These are phyloP conservation scores for Galerucella calmariensis DNA, from an alignment of 2,888 invertebrate genomes.

Conservation along the genomic window DNA sequence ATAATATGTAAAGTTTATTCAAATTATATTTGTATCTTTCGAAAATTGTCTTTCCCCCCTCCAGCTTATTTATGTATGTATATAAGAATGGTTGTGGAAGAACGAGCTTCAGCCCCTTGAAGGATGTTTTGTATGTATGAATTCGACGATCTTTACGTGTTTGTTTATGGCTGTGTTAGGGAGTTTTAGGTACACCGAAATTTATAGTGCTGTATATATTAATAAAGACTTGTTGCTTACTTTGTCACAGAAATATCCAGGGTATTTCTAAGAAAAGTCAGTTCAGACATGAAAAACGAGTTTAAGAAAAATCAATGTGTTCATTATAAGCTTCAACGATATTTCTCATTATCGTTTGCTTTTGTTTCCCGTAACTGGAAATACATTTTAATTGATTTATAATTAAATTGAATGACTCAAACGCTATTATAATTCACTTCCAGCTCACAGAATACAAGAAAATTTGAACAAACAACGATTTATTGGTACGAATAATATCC, in stretches of 20 bases:
- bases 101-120: neutral
- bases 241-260: neutral
- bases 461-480: too few relatives aligned
- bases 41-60: neutral
- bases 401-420: too few relatives aligned
- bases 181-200: slow-evolving; percentile 15
- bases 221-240: slow-evolving; percentile 31
- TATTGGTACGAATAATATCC: too few relatives aligned
- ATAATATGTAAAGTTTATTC: neutral
- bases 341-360: too few relatives aligned
- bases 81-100: slow-evolving; percentile 16
- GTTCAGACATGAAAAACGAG: too few relatives aligned
- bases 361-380: too few relatives aligned
- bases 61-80: slow-evolving; percentile 12
- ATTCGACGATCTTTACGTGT: slow-evolving; percentile 26
- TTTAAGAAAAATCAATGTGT: too few relatives aligned
- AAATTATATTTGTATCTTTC: neutral
- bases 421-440: too few relatives aligned
- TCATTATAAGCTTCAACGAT: too few relatives aligned
- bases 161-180: slow-evolving; percentile 28
- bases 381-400: too few relatives aligned
- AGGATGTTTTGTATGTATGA: slow-evolving; percentile 24
- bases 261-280: too few relatives aligned
- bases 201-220: slow-evolving; percentile 22
- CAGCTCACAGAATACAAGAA: too few relatives aligned